phyloP scores from a whole-genome alignment of 2,797 vertebrate genomes.

The Vireo griseus region DNA sequence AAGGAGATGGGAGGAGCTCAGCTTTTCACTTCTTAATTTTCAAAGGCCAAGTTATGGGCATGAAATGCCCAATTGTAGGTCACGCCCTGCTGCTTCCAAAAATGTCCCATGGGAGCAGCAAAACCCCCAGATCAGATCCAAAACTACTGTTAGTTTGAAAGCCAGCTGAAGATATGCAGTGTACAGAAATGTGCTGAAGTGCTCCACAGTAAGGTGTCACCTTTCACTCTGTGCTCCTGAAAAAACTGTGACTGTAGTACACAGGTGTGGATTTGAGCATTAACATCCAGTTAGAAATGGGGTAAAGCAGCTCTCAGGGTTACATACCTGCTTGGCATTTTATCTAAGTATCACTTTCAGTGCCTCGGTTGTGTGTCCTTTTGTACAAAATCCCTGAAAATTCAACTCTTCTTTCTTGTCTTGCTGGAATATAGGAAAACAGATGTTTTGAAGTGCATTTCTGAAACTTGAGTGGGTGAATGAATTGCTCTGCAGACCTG shows the following conservation, averaged over 20 bases:
- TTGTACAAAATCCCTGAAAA: neutral
- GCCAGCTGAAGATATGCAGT: neutral
- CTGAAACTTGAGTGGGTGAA: neutral
- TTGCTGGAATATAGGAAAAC: neutral
- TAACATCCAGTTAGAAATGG: fast-evolving
- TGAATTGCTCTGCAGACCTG: neutral
- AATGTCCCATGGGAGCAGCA: neutral
- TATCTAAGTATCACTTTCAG: neutral
- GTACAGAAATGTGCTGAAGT: neutral
- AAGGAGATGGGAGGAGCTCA: neutral
- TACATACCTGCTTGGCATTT: neutral
- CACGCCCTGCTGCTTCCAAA: neutral
- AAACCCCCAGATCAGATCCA: neutral
- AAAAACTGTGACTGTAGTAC: neutral
- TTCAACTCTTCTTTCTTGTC: neutral
- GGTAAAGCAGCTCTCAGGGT: neutral
- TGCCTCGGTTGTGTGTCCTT: neutral
- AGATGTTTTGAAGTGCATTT: neutral
- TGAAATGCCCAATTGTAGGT: neutral
- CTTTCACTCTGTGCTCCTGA: neutral
- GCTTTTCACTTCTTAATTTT: slow-evolving; percentile 13
- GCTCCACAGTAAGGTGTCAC: neutral
- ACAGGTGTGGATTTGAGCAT: neutral
- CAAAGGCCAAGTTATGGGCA: neutral
- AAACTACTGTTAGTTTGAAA: neutral